Conservation (phyloP, 2,888 invertebrate genomes). For the Tetragonula carbonaria region DNA sequence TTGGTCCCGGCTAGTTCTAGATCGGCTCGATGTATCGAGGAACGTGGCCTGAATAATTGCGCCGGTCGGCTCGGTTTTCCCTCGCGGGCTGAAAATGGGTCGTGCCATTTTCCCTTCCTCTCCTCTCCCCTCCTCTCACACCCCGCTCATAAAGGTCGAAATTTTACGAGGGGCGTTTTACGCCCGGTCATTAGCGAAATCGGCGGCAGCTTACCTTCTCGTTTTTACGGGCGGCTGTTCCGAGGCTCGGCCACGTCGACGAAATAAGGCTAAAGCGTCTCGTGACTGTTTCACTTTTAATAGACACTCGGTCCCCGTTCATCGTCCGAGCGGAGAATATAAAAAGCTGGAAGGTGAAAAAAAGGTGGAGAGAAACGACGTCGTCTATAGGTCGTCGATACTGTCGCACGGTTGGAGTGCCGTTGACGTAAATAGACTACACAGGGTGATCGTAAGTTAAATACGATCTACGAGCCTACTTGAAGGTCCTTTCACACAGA, state of each 20-base stretch:
- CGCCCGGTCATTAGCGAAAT: constrained; percentile 73
- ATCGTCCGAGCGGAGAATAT: not conserved
- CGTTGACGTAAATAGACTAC: constrained; percentile 14
- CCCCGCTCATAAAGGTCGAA: constrained; percentile 66
- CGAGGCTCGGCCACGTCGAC: constrained; percentile 41
- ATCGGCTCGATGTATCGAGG: constrained; percentile 56
- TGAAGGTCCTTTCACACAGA: not conserved
- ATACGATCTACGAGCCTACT: constrained; percentile 4
- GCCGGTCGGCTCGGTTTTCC: constrained; percentile 26
- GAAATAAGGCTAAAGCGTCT: constrained; percentile 53
- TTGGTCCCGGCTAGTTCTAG: not conserved
- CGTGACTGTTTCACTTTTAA: constrained; percentile 49
- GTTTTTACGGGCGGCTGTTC: constrained; percentile 63
- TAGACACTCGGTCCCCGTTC: constrained; percentile 21
- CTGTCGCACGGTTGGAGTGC: not conserved
- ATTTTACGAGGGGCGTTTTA: constrained; percentile 73
- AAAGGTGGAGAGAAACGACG: not conserved
- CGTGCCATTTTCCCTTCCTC: not conserved
- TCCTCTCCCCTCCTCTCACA: too few species aligned
- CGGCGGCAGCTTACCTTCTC: constrained; percentile 66
- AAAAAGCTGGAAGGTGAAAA: not conserved
- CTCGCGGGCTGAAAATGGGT: not conserved
- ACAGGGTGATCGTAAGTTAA: constrained; percentile 14
- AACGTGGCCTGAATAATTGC: constrained; percentile 67
- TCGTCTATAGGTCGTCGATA: constrained; percentile 29